phyloP scores from a whole-genome alignment of 2,113 vertebrate species.

The Microtus montanus region DNA sequence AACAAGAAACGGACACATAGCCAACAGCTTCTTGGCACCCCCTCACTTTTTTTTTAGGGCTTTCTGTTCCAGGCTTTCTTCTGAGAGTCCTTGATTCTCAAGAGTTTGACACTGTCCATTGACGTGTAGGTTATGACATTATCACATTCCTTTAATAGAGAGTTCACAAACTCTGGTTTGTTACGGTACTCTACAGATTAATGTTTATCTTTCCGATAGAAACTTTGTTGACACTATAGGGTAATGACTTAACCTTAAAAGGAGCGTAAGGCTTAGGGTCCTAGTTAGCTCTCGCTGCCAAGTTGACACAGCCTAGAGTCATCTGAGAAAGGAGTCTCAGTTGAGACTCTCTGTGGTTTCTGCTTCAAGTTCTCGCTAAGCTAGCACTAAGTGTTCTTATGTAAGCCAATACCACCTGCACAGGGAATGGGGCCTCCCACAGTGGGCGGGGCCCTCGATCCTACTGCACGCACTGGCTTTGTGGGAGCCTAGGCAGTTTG shows the following conservation, averaged over 20 bases:
- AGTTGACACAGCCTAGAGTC: neutral
- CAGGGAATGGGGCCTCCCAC: too few species aligned
- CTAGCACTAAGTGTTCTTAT: too few species aligned
- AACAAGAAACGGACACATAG: neutral
- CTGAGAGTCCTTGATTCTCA: neutral
- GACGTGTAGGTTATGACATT: neutral
- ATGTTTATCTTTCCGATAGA: neutral
- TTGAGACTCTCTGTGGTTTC: neutral
- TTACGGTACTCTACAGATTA: neutral
- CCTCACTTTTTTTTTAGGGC: neutral
- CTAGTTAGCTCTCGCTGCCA: too few species aligned
- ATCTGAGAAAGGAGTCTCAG: neutral
- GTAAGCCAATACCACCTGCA: too few species aligned
- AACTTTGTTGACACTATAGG: neutral
- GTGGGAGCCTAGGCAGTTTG: too few species aligned
- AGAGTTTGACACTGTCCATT: neutral
- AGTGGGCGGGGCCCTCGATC: too few species aligned
- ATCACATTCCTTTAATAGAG: constrained; percentile 22
- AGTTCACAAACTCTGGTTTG: neutral
- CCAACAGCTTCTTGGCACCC: neutral
- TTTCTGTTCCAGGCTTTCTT: neutral
- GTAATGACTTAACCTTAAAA: neutral
- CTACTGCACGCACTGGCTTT: too few species aligned
- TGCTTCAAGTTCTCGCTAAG: neutral
- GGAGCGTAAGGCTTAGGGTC: neutral